A percentile compares a stretch with the other conserved stretches of the same genome.
These are phyloP conservation scores for Pristionchus arcanus DNA, from an alignment of 2,888 invertebrate species.

Conservation along the genomic window DNA sequence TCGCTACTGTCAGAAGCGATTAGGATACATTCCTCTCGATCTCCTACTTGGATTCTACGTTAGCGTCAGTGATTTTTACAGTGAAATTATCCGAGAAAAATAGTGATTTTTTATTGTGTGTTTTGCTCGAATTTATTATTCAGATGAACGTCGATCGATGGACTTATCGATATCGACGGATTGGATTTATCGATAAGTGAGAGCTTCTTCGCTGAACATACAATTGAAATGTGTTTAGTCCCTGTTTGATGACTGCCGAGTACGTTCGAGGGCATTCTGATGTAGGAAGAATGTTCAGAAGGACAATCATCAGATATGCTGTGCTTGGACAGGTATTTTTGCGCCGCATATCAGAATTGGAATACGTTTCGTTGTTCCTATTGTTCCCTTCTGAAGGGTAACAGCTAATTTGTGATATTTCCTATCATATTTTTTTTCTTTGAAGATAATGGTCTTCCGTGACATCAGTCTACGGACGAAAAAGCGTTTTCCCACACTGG, in stretches of 20 bases:
- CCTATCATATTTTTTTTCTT: too few relatives aligned
- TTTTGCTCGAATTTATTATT: background rate
- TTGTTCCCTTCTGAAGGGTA: background rate
- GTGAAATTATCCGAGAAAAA: background rate
- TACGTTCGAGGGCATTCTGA: constrained; percentile 53
- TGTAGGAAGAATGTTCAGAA: constrained; percentile 27
- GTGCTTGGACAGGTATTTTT: constrained; percentile 26
- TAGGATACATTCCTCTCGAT: constrained; percentile 50
- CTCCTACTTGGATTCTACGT: constrained; percentile 55
- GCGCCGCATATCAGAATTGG: background rate
- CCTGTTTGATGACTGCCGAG: constrained; percentile 20
- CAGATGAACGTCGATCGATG: constrained; percentile 40
- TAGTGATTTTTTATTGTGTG: too few relatives aligned
- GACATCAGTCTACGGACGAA: constrained; percentile 48
- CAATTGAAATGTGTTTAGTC: background rate
- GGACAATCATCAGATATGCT: constrained; percentile 51
- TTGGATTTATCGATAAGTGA: constrained; percentile 56
- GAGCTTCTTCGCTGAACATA: background rate
- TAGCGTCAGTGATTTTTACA: background rate
- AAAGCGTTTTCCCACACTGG: constrained; percentile 46
- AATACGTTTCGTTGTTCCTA: background rate
- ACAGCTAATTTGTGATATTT: background rate
- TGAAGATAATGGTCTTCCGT: constrained; percentile 53
- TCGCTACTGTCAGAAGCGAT: constrained; percentile 30
- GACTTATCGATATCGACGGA: constrained; percentile 46